phyloP scores from a whole-genome alignment of 2,113 vertebrate genomes.

The Tychaedon coryphoeus region DNA sequence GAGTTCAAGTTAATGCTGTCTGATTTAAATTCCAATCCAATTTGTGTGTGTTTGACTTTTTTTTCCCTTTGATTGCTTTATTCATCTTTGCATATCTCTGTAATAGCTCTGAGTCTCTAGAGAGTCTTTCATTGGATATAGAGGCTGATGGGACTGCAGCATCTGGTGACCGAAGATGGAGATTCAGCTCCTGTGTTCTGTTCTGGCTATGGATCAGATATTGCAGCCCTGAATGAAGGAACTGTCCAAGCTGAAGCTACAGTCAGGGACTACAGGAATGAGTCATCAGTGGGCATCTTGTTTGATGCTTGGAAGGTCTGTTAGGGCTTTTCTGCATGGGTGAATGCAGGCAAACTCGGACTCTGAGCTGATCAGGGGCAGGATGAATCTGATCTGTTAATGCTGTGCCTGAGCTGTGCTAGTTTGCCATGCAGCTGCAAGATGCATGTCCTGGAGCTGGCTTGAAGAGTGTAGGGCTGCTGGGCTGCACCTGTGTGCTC shows the following conservation, averaged over 20 bases:
- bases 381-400: not conserved
- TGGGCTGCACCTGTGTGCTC: not conserved
- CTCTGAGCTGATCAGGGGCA: not conserved
- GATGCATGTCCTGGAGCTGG: not conserved
- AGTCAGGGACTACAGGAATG: not conserved
- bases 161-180: not conserved
- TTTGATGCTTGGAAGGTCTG: not conserved
- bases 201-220: not conserved
- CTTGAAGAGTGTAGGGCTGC: not conserved
- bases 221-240: not conserved
- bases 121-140: not conserved
- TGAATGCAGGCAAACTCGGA: not conserved
- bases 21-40: not conserved
- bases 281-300: not conserved
- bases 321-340: not conserved
- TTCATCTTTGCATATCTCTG: not conserved
- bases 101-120: not conserved
- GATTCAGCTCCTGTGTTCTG: not conserved
- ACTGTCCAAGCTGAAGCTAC: not conserved
- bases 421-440: not conserved
- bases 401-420: not conserved
- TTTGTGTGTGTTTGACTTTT: not conserved
- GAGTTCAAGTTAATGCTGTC: not conserved
- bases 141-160: not conserved
- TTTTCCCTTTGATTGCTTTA: not conserved